Evolutionary conservation across 1,140 invertebrate species (phyloP).

Genomic region (Ylistrum balloti): DNA sequence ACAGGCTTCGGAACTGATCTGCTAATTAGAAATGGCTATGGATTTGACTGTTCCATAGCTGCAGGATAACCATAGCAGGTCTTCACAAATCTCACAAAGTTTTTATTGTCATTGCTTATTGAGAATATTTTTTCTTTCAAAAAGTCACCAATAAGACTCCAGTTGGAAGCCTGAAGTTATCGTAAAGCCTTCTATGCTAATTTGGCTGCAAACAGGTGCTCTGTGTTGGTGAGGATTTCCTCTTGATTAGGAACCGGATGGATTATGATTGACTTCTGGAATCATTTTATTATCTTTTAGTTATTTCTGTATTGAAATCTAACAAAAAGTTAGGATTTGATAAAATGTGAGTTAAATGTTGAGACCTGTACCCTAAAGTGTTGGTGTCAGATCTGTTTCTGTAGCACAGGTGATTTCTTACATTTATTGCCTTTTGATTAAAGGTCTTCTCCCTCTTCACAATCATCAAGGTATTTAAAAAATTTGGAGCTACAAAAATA

Average conservation of each 20-base stretch:
- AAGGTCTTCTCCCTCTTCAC: too few species aligned
- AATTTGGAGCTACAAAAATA: too few species aligned
- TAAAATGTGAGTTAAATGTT: background rate
- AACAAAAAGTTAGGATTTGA: too few species aligned
- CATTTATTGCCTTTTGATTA: too few species aligned
- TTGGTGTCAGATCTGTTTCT: too few species aligned
- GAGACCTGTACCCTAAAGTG: too few species aligned
- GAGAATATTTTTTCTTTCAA: conserved; percentile 26
- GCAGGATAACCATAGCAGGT: background rate
- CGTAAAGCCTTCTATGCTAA: background rate
- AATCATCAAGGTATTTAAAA: too few species aligned
- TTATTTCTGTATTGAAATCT: background rate
- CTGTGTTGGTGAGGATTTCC: background rate
- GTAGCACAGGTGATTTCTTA: too few species aligned
- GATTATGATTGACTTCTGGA: background rate
- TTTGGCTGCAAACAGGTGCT: background rate
- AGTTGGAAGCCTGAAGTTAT: background rate
- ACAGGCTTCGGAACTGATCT: background rate
- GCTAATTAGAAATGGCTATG: background rate
- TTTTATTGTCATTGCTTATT: background rate
- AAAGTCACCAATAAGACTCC: background rate
- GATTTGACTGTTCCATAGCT: background rate
- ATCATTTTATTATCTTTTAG: too few species aligned
- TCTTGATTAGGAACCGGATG: background rate
- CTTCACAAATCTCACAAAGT: background rate